phyloP scores from a whole-genome alignment of 2,113 vertebrate genomes.

The Rostratula benghalensis region DNA sequence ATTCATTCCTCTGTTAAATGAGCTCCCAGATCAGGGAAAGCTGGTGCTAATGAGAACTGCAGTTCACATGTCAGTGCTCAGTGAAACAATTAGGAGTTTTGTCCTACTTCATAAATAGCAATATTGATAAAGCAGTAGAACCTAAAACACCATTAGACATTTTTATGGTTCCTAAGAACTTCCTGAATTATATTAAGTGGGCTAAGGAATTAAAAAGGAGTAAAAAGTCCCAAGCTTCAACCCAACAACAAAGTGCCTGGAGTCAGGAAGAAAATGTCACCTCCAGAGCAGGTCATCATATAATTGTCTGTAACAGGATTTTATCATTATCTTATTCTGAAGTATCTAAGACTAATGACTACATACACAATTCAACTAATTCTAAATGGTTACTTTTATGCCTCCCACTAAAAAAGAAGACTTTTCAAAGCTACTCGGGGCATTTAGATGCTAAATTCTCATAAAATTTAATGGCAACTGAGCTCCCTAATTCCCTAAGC shows the following conservation, averaged over 20 bases:
- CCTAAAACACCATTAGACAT: neutral
- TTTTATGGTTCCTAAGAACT: conserved; percentile 10
- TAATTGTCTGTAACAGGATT: neutral
- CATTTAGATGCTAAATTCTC: conserved; percentile 34
- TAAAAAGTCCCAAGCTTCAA: neutral
- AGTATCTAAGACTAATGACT: neutral
- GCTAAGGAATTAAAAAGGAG: conserved; percentile 10
- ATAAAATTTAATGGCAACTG: neutral
- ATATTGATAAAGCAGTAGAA: conserved; percentile 36
- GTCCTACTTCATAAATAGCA: conserved; percentile 22
- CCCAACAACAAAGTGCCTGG: neutral
- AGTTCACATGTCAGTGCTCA: neutral
- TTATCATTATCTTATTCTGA: neutral
- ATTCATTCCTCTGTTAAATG: neutral
- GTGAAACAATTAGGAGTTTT: neutral
- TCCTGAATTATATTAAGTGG: neutral
- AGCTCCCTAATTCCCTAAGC: neutral
- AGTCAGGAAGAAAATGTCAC: conserved; percentile 2
- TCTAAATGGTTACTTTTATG: conserved; percentile 10
- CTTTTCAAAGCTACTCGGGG: neutral
- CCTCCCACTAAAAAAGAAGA: conserved; percentile 8
- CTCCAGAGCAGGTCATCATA: neutral
- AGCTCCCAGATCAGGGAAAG: neutral
- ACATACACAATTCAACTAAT: neutral
- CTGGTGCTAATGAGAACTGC: neutral